These are phyloP conservation scores for Conus canariensis DNA, from an alignment of 2,888 invertebrate genomes.

Conservation along the genomic window DNA sequence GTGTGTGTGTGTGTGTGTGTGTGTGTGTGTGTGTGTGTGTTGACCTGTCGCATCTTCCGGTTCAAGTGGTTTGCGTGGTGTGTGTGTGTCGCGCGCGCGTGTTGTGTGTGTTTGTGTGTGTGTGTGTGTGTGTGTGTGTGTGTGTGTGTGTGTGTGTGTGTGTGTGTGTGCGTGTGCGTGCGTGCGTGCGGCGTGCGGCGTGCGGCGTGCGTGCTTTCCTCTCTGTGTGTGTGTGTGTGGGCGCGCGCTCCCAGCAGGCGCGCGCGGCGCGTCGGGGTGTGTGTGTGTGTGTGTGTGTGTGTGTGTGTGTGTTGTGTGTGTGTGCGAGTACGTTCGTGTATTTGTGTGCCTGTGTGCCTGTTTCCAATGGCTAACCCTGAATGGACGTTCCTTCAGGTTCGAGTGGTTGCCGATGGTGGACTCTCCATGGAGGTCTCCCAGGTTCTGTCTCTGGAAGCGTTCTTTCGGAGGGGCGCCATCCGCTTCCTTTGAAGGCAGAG, in stretches of 20 bases:
- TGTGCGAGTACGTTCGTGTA: neutral
- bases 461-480: too few species aligned
- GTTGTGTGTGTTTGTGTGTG: too few species aligned
- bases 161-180: neutral
- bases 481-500: too few species aligned
- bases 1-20: conserved; percentile 8
- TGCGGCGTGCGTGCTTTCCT: neutral
- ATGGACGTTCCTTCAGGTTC: too few species aligned
- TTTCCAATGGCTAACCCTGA: neutral
- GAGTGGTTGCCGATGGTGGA: too few species aligned
- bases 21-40: neutral
- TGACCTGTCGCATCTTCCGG: too few species aligned
- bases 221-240: neutral
- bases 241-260: too few species aligned
- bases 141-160: conserved; percentile 12
- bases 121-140: neutral
- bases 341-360: neutral
- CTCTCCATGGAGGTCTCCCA: too few species aligned
- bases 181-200: neutral
- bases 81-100: too few species aligned
- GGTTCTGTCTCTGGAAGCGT: too few species aligned
- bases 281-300: neutral
- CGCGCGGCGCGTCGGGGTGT: too few species aligned
- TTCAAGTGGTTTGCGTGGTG: too few species aligned
- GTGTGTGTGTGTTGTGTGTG: neutral